Evolutionary conservation across 2,113 vertebrate genomes (phyloP), one percentile per base, ranked within the genome.

Genomic region (Rallus limicola): DNA sequence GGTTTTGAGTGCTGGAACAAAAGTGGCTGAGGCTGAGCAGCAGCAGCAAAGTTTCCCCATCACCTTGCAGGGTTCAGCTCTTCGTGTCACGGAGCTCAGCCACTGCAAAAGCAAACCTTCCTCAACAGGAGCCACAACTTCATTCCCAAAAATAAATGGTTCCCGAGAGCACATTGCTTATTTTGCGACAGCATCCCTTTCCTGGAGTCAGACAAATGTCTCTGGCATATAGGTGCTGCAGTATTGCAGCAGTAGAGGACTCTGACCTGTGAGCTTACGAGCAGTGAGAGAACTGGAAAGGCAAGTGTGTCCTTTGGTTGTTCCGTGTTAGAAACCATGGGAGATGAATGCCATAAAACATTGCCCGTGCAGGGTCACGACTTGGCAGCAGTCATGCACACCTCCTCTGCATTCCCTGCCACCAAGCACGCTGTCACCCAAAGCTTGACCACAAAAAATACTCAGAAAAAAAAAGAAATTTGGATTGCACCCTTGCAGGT

Each of bases 341-440:
- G 23, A 88, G 40, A 31, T 29, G 36, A 80, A 16, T 1, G 1
- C 10, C 46, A 13, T 31, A 23, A 88, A 75, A 26, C 5, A 16
- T 40, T 31, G 21, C 7, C 60, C 1, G 0, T 3, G 10, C 14
- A n/a, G 56, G 8, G 19, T 42, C 50, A 77, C 0, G 0, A 25
- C 13, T 36, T 46, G 56, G 62, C 55, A 63, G 64, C 75, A 31
- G 31, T 65, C n/a, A 40, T 1, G 1, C 7, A 34, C 9, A 13
- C 9, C 25, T 17, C 16, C 21, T n/a, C 58, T 71, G n/a, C 21
- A 26, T 82, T 89, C 44, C 10, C 21, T 82, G 59, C 17, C 20
- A 72, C 58, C 53, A 71, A 72, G 72, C 13, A 18, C 2, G 0
- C 55, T 15, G 2, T 5, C 0, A 0, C 34, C 67, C 70, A 76